Evolutionary conservation across 2,888 invertebrate genomes (phyloP), one percentile per base, ranked within the genome.

Genomic region (Mythimna albipuncta): DNA sequence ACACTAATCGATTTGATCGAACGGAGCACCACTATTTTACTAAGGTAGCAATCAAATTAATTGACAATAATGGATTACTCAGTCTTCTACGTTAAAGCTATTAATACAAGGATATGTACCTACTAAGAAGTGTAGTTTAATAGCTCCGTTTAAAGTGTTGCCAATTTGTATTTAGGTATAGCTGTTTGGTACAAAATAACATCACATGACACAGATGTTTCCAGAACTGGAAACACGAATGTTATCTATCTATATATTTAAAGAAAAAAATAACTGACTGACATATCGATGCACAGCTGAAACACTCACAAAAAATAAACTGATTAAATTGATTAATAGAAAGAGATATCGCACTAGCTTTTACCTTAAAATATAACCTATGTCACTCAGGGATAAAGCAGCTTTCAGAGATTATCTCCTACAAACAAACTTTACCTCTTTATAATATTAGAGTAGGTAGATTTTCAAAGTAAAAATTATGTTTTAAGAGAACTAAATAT

Each of bases 41-140:
- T 73, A 66, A 77, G 74, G 82, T 75, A 83, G 82, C 79, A 76
- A 87, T 87, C 85, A 86, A 78, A 75, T 73, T 84, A 83, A 89
- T 87, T 83, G 88, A 86, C 85, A 82, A 72, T 86, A 88, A 89
- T 87, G 84, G 88, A 89, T 87, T 88, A 81, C 65, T 55, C 38
- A 72, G 64, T 71, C 78, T 70, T 74, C 64, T 63, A 52, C 55
- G 55, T 44, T 21, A 44, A 64, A 64, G 57, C 54, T 71, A 85
- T 83, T 70, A 83, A 54, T 71, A 38, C 61, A 58, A 44, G 65
- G 65, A 62, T 35, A 61, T 64, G 38, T 62, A 73, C 32, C 32
- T 32, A 32, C 52, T 62, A 59, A 52, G 55, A 63, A 66, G 38
- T 32, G 55, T 59, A 50, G 35, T 21, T 64, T 32, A 32, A 41